Base-by-base conservation (phyloP, 2,113 vertebrate species). In the Pseudopipra pipra region DNA sequence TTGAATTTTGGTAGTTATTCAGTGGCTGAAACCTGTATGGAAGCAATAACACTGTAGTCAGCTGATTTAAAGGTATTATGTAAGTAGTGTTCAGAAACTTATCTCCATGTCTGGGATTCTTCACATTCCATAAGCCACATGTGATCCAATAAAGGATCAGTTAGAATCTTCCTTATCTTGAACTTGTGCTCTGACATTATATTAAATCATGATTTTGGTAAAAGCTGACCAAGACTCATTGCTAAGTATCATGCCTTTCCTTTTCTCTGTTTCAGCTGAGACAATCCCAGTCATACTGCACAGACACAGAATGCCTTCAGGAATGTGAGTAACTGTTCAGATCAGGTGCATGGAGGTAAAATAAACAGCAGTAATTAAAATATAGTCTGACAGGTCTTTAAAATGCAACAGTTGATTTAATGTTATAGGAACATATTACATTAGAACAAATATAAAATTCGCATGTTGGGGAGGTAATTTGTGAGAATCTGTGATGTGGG, bases 211-310 rank as follows among this genome's bases (percentile, higher is more conserved):
- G 3, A 67, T 72, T 78, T 87, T 0, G 0, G 28, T 90, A 65
- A 85, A 83, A 94, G 33, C 37, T 10, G 1, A 35, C 72, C 6
- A 6, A 71, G 41, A 72, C 33, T 56, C 35, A 30, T 10, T 86
- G 39, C 78, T 91, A 73, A 89, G 33, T 94, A 61, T 93, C 51
- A 68, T 72, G 62, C n/a, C 56, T 95, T 94, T 95, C 12, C 95
- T 97, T 95, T 97, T 94, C 21, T 97, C 91, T 93, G 8, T 97
- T 98, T 89, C 97, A 99, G 99, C 98, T 99, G 89, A 98, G 99
- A 96, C 99, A 99, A 96, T 99, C 99, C 85, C 99, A 99, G 97
- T 99, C 99, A 9, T 99, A 99, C 98, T 99, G 99, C 97, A 99
- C 99, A 94, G 99, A 99, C 97, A 99, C 98, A 56, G 99, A 99